A percentile compares a stretch with the other conserved stretches of the same genome.
phyloP scores from a whole-genome alignment of 2,113 vertebrate species.

The Chionodraco myersi region DNA sequence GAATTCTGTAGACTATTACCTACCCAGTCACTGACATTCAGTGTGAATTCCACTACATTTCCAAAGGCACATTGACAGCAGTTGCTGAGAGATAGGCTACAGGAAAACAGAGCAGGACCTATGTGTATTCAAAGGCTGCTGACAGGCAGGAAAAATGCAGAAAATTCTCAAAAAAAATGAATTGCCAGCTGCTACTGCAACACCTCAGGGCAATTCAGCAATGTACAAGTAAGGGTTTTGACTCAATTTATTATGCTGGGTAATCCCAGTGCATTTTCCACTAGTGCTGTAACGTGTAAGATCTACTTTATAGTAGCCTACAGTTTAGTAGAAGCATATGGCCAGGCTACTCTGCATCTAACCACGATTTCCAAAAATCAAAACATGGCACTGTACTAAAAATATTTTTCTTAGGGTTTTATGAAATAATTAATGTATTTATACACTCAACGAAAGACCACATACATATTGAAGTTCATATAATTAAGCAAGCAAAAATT shows the following conservation, averaged over 20 bases:
- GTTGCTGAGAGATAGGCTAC: neutral
- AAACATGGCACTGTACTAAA: constrained; percentile 51
- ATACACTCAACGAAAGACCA: constrained; percentile 68
- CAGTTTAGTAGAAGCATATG: neutral
- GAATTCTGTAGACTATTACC: constrained; percentile 3
- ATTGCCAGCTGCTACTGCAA: constrained; percentile 42
- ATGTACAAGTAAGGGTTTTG: constrained; percentile 37
- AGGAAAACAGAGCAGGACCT: constrained; percentile 30
- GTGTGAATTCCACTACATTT: constrained; percentile 11
- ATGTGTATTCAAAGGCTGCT: constrained; percentile 37
- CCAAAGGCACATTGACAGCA: constrained; percentile 41
- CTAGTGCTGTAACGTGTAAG: constrained; percentile 12
- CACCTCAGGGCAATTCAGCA: constrained; percentile 22
- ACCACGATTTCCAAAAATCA: constrained; percentile 56
- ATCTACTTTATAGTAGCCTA: constrained; percentile 8
- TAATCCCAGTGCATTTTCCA: constrained; percentile 10
- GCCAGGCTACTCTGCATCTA: constrained; percentile 12
- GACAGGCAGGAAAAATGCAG: constrained; percentile 36
- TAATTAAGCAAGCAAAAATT: constrained; percentile 30
- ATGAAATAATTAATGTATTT: constrained; percentile 73
- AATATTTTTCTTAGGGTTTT: constrained; percentile 43
- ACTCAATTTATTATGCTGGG: constrained; percentile 19
- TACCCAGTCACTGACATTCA: neutral
- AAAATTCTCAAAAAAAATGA: constrained; percentile 27
- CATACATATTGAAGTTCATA: constrained; percentile 53